These are phyloP conservation scores for Eremophila alpestris DNA, from an alignment of 2,797 vertebrate species.

Conservation along the genomic window DNA sequence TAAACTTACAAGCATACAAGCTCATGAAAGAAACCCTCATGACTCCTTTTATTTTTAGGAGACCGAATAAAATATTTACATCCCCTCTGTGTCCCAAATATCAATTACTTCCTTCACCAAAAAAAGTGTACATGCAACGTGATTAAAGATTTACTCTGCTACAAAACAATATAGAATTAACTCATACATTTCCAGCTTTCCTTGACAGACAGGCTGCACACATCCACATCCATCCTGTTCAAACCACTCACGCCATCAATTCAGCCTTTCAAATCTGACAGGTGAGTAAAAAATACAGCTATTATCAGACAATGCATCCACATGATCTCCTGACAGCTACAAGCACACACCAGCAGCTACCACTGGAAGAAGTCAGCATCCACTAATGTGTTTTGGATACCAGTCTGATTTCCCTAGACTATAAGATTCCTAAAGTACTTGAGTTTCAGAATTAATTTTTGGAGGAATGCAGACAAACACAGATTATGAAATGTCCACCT, in stretches of 20 bases:
- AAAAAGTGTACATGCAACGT: slow-evolving; percentile 25
- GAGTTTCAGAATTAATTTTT: background rate
- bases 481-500: background rate
- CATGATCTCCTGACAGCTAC: slow-evolving; percentile 67
- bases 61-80: slow-evolving; percentile 72
- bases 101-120: slow-evolving; percentile 61
- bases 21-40: slow-evolving; percentile 58
- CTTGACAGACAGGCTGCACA: background rate
- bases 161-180: slow-evolving; percentile 70
- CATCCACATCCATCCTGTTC: slow-evolving; percentile 20
- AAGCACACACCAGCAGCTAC: slow-evolving; percentile 21
- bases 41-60: slow-evolving; percentile 73
- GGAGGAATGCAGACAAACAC: background rate
- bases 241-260: slow-evolving; percentile 39
- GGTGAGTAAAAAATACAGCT: slow-evolving; percentile 61
- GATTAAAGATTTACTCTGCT: slow-evolving; percentile 73
- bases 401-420: background rate
- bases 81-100: slow-evolving; percentile 57
- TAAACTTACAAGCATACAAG: slow-evolving; percentile 49
- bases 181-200: slow-evolving; percentile 6
- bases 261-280: slow-evolving; percentile 60
- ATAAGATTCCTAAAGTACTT: background rate
- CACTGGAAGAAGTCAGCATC: background rate
- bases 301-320: slow-evolving; percentile 62
- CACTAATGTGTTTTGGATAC: background rate